A percentile compares a stretch with the other conserved stretches of the same genome.
These are phyloP conservation scores for Myotis findleyi DNA, from an alignment of 2,797 vertebrate species.

Conservation along the genomic window DNA sequence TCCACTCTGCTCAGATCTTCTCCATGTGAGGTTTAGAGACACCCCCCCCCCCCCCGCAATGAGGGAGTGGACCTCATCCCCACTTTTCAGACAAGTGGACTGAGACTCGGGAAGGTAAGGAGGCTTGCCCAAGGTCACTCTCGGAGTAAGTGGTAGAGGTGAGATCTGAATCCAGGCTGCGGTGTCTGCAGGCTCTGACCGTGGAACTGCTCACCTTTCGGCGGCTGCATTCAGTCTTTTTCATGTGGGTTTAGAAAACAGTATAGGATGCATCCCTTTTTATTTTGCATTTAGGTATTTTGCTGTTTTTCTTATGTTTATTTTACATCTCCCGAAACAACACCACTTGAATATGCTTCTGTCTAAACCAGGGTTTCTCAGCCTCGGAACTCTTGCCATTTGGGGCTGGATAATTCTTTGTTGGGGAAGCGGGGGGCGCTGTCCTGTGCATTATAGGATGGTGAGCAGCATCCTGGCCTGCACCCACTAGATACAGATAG, in stretches of 20 bases:
- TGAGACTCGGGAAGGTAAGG: not conserved
- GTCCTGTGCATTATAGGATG: not conserved
- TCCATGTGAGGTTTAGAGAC: not conserved
- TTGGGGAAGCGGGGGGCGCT: rapidly evolving
- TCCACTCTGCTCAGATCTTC: too few species aligned
- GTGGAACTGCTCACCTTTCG: not conserved
- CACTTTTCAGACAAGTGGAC: not conserved
- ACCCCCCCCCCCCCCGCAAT: rapidly evolving
- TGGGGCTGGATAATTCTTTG: not conserved
- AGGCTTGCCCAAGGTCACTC: not conserved
- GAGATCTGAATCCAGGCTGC: not conserved
- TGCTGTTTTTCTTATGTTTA: not conserved
- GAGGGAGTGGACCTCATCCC: not conserved
- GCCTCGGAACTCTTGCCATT: rapidly evolving
- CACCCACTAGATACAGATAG: rapidly evolving
- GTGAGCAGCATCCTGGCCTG: not conserved
- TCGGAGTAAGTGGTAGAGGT: not conserved
- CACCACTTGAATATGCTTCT: not conserved
- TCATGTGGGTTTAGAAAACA: rapidly evolving
- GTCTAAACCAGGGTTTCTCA: not conserved
- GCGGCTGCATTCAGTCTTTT: not conserved
- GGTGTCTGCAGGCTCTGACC: not conserved
- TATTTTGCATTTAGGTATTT: not conserved
- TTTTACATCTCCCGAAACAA: not conserved
- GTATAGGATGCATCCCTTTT: not conserved